phyloP scores from a whole-genome alignment of 1,140 invertebrate genomes.

The Eulimnadia texana region DNA sequence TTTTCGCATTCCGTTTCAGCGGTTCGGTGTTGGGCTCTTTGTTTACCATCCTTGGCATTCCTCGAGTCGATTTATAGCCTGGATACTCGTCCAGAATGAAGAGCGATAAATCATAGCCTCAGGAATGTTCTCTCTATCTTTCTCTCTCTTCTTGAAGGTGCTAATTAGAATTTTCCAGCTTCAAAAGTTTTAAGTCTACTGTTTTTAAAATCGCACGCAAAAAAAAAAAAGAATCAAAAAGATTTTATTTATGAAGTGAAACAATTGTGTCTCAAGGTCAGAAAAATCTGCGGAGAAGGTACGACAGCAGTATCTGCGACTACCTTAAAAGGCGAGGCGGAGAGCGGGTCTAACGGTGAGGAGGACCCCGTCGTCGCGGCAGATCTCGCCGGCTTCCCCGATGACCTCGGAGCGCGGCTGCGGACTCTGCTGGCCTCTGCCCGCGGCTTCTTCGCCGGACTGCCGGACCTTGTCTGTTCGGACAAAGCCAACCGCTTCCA shows the following conservation, averaged over 20 bases:
- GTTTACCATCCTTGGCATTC: too few relatives aligned
- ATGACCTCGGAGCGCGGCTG: conserved; percentile 35
- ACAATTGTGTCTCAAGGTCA: background rate
- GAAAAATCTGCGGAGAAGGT: conserved; percentile 6
- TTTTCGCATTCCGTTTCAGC: too few relatives aligned
- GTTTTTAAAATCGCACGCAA: background rate
- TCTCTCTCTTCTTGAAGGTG: too few relatives aligned
- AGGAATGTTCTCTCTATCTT: too few relatives aligned
- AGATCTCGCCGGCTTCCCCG: background rate
- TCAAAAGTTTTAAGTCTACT: too few relatives aligned
- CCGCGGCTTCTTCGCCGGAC: conserved; percentile 48
- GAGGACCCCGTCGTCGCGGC: background rate
- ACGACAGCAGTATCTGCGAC: conserved; percentile 1
- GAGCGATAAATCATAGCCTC: too few relatives aligned
- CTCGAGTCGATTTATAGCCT: too few relatives aligned
- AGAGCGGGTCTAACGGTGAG: background rate
- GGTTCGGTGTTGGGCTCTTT: too few relatives aligned
- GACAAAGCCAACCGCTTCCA: conserved; percentile 37
- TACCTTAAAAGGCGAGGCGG: background rate
- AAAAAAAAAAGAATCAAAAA: background rate
- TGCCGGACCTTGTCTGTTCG: conserved; percentile 49
- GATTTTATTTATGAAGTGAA: background rate
- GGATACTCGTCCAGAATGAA: too few relatives aligned
- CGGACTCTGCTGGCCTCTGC: conserved; percentile 46
- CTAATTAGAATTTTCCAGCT: too few relatives aligned